Conservation (phyloP, 2,888 invertebrate species). For the Philhelius pedissequus region DNA sequence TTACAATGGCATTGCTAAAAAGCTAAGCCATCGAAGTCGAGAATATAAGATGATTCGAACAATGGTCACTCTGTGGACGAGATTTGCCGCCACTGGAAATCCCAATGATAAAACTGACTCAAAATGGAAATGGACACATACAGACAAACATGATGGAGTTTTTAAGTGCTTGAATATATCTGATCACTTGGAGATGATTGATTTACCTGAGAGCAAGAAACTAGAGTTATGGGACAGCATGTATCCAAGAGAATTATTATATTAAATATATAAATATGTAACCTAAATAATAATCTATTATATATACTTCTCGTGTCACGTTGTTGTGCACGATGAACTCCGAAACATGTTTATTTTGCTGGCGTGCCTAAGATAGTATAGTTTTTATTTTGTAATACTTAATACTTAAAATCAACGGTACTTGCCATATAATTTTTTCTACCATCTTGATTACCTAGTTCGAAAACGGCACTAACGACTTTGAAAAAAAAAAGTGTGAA, state of each 20-base stretch:
- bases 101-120: slow-evolving; percentile 71
- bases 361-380: no score
- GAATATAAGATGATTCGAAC: slow-evolving; percentile 77
- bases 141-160: slow-evolving; percentile 70
- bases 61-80: slow-evolving; percentile 75
- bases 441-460: no score
- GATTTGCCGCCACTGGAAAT: slow-evolving; percentile 76
- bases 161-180: slow-evolving; percentile 78
- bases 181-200: slow-evolving; percentile 76
- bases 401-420: no score
- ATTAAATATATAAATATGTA: no score
- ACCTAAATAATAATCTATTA: no score
- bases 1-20: slow-evolving; percentile 76
- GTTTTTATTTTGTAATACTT: no score
- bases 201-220: slow-evolving; percentile 77
- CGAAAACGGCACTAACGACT: no score
- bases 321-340: no score
- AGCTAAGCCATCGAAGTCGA: slow-evolving; percentile 73
- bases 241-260: slow-evolving; percentile 70
- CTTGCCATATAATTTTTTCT: no score
- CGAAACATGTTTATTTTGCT: no score
- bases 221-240: slow-evolving; percentile 76
- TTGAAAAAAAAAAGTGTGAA: no score
- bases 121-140: slow-evolving; percentile 74
- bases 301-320: no score